phyloP scores from a whole-genome alignment of 2,888 invertebrate species.

The Dynastes hyllus region DNA sequence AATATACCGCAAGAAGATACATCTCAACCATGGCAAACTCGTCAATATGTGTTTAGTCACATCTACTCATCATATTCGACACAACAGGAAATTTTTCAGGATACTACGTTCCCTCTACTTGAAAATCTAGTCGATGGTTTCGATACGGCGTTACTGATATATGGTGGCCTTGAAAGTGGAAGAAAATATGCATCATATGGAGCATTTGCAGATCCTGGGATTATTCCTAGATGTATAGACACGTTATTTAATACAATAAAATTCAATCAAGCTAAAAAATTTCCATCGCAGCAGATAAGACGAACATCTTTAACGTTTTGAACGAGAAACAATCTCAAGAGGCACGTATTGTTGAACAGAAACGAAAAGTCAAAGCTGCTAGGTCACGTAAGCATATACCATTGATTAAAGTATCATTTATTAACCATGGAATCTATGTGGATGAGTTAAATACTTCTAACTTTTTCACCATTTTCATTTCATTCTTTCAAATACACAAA shows the following conservation, averaged over 20 bases:
- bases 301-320: constrained; percentile 5
- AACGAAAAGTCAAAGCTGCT: neutral
- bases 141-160: neutral
- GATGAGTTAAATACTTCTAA: neutral
- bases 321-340: neutral
- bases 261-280: constrained; percentile 16
- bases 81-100: constrained; percentile 9
- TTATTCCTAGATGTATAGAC: constrained; percentile 16
- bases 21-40: too few relatives aligned
- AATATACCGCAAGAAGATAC: too few relatives aligned
- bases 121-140: constrained; percentile 15
- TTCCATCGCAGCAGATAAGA: neutral
- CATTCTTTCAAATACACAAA: constrained; percentile 19
- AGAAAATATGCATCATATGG: neutral
- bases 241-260: constrained; percentile 23
- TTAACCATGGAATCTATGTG: neutral
- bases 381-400: neutral
- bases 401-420: neutral
- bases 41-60: neutral
- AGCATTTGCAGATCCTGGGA: neutral
- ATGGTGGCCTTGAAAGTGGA: neutral
- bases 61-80: neutral
- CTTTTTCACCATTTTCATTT: constrained; percentile 10
- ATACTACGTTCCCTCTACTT: neutral
- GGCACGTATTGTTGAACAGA: neutral